A percentile compares a stretch with the other conserved stretches of the same genome.
Evolutionary conservation across 2,888 invertebrate species (phyloP).

Genomic region (Amblyjoppa proteus): DNA sequence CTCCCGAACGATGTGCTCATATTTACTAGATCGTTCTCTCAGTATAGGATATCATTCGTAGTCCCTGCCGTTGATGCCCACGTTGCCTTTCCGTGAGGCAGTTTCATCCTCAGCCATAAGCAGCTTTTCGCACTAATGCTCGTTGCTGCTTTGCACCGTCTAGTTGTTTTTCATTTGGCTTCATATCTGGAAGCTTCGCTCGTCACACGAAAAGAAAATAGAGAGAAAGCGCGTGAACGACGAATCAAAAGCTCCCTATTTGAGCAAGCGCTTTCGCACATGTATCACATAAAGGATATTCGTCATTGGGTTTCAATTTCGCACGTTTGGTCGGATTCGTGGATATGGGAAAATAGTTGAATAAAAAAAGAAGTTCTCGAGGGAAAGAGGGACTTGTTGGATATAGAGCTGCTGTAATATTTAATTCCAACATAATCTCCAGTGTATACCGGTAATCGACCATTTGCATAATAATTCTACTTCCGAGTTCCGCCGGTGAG

Average conservation of each 20-base stretch:
- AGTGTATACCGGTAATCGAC: conserved; percentile 14
- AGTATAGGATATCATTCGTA: too few relatives aligned
- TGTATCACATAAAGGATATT: conserved; percentile 5
- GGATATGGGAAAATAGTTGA: conserved; percentile 1
- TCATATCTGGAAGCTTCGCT: background rate
- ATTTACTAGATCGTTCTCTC: too few relatives aligned
- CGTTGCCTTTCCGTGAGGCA: conserved; percentile 22
- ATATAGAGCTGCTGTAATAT: background rate
- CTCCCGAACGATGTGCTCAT: too few relatives aligned
- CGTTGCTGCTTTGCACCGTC: conserved; percentile 31
- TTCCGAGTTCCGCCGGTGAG: conserved; percentile 17
- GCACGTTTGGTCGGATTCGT: background rate
- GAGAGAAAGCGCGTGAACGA: background rate
- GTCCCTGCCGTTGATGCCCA: conserved; percentile 22
- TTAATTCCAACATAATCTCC: conserved; percentile 17
- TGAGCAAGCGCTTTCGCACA: too few relatives aligned
- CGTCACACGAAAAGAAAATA: background rate
- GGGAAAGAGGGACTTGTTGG: too few relatives aligned
- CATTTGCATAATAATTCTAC: conserved; percentile 45
- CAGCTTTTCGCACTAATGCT: conserved; percentile 64
- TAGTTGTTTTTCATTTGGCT: conserved; percentile 5
- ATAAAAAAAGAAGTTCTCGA: background rate
- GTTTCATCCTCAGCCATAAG: conserved; percentile 42
- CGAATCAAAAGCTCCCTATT: background rate
- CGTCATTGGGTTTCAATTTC: conserved; percentile 1